These are phyloP conservation scores for Drosophila lacicola DNA, from an alignment of 2,888 invertebrate species.

Conservation along the genomic window DNA sequence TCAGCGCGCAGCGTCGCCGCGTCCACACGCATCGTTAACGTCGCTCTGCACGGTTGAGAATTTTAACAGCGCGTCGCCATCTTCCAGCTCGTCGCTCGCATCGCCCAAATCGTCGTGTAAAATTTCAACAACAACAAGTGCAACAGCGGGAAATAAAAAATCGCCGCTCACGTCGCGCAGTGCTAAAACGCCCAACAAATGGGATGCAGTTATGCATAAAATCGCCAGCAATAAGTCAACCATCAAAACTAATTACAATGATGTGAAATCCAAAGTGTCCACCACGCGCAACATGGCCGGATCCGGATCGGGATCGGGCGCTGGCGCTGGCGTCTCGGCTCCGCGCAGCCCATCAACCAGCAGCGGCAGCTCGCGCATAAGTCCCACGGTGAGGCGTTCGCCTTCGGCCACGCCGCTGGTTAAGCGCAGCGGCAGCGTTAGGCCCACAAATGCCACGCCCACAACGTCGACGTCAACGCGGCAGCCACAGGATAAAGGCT, in stretches of 20 bases:
- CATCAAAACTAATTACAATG: slow-evolving; percentile 90
- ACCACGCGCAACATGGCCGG: slow-evolving; percentile 79
- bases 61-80: slow-evolving; percentile 21
- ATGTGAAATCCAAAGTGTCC: slow-evolving; percentile 94
- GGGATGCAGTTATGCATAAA: slow-evolving; percentile 94
- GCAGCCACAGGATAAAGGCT: slow-evolving; percentile 81
- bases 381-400: slow-evolving; percentile 62
- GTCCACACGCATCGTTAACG: slow-evolving; percentile 78
- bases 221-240: slow-evolving; percentile 89
- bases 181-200: slow-evolving; percentile 86
- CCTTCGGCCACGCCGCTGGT: slow-evolving; percentile 61
- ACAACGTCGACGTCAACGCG: slow-evolving; percentile 53
- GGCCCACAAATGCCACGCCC: slow-evolving; percentile 19
- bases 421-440: slow-evolving; percentile 37
- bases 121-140: slow-evolving; percentile 31
- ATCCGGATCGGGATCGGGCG: neutral
- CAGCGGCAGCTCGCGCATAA: slow-evolving; percentile 57
- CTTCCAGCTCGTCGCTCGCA: slow-evolving; percentile 58
- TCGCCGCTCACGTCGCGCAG: slow-evolving; percentile 15
- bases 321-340: too few relatives aligned
- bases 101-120: slow-evolving; percentile 59
- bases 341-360: slow-evolving; percentile 21
- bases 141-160: slow-evolving; percentile 38
- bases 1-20: slow-evolving; percentile 81
- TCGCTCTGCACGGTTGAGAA: slow-evolving; percentile 75